Conservation (phyloP, 2,113 vertebrate genomes). For the Benitochromis conjunctus region DNA sequence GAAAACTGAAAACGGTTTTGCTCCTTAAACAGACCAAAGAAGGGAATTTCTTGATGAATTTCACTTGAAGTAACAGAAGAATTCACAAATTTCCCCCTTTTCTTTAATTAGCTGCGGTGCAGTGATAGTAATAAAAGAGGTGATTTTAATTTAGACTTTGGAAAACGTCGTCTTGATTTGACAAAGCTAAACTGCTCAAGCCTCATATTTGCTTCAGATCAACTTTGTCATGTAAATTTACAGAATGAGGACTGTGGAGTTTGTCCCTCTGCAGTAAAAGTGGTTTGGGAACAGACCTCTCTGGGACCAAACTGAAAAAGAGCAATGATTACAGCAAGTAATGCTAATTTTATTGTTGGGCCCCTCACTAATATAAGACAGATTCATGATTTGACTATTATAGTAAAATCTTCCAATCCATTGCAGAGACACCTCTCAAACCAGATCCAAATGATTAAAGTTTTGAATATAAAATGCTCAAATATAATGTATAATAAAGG, state of each 20-base stretch:
- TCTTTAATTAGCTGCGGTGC: neutral
- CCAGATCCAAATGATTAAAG: neutral
- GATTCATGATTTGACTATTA: neutral
- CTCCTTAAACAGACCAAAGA: neutral
- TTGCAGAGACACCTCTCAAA: neutral
- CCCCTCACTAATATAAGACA: neutral
- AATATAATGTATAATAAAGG: neutral
- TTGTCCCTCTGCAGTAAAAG: neutral
- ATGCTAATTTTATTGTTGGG: neutral
- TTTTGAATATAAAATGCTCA: neutral
- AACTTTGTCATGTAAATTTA: neutral
- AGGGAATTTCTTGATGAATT: neutral
- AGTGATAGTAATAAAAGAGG: neutral
- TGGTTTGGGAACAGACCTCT: neutral
- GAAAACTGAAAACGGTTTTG: neutral
- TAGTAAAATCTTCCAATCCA: neutral
- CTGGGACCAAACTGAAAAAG: neutral
- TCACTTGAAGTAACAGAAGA: neutral
- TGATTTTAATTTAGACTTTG: neutral
- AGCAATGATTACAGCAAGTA: neutral
- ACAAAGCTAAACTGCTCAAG: neutral
- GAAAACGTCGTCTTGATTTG: neutral
- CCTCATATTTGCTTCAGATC: neutral
- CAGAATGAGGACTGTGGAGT: neutral
- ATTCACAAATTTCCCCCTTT: accelerated